These are phyloP conservation scores for Nemotelus nigrinus DNA, from an alignment of 2,888 invertebrate genomes.

Conservation along the genomic window DNA sequence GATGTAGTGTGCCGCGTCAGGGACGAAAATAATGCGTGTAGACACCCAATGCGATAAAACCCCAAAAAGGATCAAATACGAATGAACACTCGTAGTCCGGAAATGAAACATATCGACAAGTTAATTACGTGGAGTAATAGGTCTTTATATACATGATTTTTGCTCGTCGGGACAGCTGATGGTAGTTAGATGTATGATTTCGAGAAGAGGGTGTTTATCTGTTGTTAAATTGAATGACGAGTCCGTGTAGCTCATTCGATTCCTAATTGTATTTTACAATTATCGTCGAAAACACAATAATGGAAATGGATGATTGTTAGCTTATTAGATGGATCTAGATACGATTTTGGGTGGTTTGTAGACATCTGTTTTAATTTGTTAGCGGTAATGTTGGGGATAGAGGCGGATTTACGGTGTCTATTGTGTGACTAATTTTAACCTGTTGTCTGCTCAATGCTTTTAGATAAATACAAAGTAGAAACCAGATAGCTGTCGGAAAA, in stretches of 20 bases:
- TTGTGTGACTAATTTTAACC: no score
- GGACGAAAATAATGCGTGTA: constrained; percentile 32
- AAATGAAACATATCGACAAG: constrained; percentile 41
- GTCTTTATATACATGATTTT: constrained; percentile 6
- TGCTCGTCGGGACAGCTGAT: not conserved
- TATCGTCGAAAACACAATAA: constrained; percentile 26
- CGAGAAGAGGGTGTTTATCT: constrained; percentile 1
- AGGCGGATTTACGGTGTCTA: no score
- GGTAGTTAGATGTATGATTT: not conserved
- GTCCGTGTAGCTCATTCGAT: constrained; percentile 13
- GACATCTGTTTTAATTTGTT: no score
- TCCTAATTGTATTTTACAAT: constrained; percentile 41
- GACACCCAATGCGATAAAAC: constrained; percentile 24
- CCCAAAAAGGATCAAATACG: constrained; percentile 35
- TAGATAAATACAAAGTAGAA: no score
- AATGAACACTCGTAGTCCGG: not conserved
- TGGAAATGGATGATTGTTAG: not conserved
- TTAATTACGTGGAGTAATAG: constrained; percentile 43
- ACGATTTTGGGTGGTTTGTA: no score
- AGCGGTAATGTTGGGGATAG: no score
- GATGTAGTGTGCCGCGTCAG: no score
- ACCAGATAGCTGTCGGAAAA: no score
- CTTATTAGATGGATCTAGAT: no score
- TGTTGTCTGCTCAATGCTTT: no score
- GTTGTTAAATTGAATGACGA: constrained; percentile 17